These are phyloP conservation scores for Galemys pyrenaicus DNA, from an alignment of 2,113 vertebrate species.

Conservation along the genomic window DNA sequence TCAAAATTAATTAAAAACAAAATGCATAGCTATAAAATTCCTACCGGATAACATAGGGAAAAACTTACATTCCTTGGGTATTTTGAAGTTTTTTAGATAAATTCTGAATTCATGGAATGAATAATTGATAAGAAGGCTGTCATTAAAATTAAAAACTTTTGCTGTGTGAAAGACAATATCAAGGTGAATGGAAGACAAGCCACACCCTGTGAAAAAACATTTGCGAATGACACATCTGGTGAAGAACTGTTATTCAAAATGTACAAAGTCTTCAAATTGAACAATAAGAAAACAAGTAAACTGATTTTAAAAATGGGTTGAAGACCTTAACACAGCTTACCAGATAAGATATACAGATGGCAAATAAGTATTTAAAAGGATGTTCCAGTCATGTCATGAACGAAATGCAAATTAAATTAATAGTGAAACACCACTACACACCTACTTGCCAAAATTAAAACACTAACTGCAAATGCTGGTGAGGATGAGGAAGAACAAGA, in stretches of 20 bases:
- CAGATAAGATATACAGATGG: background rate
- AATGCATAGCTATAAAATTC: background rate
- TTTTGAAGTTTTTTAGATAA: background rate
- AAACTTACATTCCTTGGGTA: background rate
- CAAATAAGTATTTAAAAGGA: background rate
- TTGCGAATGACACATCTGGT: background rate
- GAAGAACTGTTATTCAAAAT: background rate
- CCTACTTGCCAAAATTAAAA: background rate
- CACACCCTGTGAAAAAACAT: background rate
- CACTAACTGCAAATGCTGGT: background rate
- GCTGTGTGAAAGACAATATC: background rate
- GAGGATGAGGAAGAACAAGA: background rate
- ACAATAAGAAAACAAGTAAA: background rate
- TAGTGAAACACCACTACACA: background rate
- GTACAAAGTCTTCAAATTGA: background rate
- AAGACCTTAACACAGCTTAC: background rate
- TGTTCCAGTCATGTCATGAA: background rate
- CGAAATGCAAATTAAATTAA: background rate
- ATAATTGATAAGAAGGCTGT: background rate
- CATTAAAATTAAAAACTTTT: background rate
- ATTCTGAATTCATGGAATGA: background rate
- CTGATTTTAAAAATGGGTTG: background rate
- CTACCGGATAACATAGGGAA: background rate
- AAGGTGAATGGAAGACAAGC: background rate
- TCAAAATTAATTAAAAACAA: conserved; percentile 4